Percentiles rank a stretch among this genome's conserved stretches.
phyloP scores from a whole-genome alignment of 2,888 invertebrate species.

The Julus scandinavius region DNA sequence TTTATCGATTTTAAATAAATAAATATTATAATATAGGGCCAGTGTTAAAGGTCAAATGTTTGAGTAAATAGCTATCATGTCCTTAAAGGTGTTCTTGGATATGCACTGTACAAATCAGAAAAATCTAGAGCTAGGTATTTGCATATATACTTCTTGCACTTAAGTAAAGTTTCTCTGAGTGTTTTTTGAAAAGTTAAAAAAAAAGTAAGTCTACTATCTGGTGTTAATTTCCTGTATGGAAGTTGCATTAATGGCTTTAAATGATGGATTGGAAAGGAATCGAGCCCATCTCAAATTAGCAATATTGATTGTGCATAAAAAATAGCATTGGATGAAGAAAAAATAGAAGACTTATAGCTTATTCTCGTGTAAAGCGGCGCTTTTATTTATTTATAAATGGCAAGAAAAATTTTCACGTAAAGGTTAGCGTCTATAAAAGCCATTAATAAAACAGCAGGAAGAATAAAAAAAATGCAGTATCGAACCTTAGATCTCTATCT shows the following conservation, averaged over 20 bases:
- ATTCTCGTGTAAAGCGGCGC: neutral
- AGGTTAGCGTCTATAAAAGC: neutral
- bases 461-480: neutral
- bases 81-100: no score
- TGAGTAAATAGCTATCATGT: no score
- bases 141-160: neutral
- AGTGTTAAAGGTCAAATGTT: no score
- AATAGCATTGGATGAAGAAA: neutral
- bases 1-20: no score
- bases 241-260: neutral
- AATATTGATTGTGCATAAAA: slow-evolving; percentile 1
- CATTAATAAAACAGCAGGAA: neutral
- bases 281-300: neutral
- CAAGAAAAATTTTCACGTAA: neutral
- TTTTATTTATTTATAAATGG: neutral
- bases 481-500: neutral
- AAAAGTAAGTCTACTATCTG: neutral
- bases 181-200: neutral
- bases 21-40: no score
- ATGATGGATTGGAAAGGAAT: neutral
- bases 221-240: neutral
- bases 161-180: neutral
- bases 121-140: neutral
- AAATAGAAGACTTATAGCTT: neutral
- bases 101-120: neutral